These are phyloP conservation scores for Drosophila mimica DNA, from an alignment of 2,888 invertebrate genomes.

Conservation along the genomic window DNA sequence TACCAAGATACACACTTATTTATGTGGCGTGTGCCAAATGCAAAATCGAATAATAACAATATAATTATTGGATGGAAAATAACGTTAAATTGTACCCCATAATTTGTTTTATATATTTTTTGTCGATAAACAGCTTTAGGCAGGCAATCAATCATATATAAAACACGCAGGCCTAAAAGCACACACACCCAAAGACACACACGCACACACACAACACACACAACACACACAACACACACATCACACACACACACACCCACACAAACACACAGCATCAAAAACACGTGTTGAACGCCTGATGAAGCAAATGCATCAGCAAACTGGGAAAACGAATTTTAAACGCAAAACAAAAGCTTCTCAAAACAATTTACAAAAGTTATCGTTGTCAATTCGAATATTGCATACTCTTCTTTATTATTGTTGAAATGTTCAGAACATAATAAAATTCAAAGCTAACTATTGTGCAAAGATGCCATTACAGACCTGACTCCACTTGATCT, in stretches of 20 bases:
- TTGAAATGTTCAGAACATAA: neutral
- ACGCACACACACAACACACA: neutral
- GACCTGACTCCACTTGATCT: neutral
- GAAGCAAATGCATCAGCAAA: slow-evolving; percentile 18
- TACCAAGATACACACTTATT: neutral
- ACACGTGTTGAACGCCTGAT: slow-evolving; percentile 59
- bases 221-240: slow-evolving; percentile 5
- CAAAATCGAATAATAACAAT: slow-evolving; percentile 23
- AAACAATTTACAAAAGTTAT: slow-evolving; percentile 16
- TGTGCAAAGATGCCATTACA: neutral
- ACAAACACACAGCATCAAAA: slow-evolving; percentile 12
- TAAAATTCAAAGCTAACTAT: neutral
- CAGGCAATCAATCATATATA: slow-evolving; percentile 57
- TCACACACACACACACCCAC: slow-evolving; percentile 5
- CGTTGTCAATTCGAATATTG: neutral
- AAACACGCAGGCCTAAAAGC: slow-evolving; percentile 33
- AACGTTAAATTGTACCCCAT: slow-evolving; percentile 37
- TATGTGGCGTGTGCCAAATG: slow-evolving; percentile 6
- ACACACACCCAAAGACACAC: neutral
- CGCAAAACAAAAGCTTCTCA: slow-evolving; percentile 38
- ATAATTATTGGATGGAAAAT: slow-evolving; percentile 35
- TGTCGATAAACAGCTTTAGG: slow-evolving; percentile 34
- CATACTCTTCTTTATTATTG: neutral
- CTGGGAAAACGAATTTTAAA: slow-evolving; percentile 33
- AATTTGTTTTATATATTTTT: slow-evolving; percentile 13